Evolutionary conservation across 2,888 invertebrate genomes (phyloP).

Genomic region (Agonum fuliginosum): DNA sequence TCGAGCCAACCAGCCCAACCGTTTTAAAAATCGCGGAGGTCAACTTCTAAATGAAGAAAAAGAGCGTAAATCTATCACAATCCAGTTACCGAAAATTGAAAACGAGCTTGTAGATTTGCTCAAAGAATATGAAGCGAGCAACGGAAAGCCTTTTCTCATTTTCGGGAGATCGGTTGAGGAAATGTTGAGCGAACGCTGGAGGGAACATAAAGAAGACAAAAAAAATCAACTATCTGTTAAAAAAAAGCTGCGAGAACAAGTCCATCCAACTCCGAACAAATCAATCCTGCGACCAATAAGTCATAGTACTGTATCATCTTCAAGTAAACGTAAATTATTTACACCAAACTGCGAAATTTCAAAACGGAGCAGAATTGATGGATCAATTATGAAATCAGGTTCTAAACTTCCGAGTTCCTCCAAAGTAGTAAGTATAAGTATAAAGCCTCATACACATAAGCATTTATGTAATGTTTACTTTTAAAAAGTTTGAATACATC

Average conservation of each 20-base stretch:
- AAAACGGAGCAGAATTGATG: constrained; percentile 30
- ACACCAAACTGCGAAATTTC: constrained; percentile 13
- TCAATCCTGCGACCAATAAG: constrained; percentile 57
- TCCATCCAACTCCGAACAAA: constrained; percentile 61
- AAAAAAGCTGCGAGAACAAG: constrained; percentile 70
- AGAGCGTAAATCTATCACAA: constrained; percentile 85
- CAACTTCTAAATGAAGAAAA: constrained; percentile 90
- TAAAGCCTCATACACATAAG: too few species aligned
- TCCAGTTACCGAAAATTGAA: constrained; percentile 84
- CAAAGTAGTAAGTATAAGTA: constrained; percentile 19
- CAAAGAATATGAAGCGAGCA: constrained; percentile 74
- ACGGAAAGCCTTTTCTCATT: constrained; percentile 77
- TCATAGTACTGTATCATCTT: background rate
- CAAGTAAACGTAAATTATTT: constrained; percentile 43
- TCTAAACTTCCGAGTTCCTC: background rate
- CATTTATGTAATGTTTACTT: too few species aligned
- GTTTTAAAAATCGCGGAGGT: constrained; percentile 92
- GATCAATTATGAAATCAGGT: background rate
- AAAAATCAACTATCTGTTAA: constrained; percentile 75
- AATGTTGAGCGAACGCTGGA: constrained; percentile 78
- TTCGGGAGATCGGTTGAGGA: constrained; percentile 79
- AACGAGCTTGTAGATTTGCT: constrained; percentile 77
- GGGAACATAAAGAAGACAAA: constrained; percentile 76
- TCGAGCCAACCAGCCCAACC: constrained; percentile 85
- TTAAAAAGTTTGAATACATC: too few species aligned